phyloP scores from a whole-genome alignment of 2,113 vertebrate genomes.

The Cololabis saira region DNA sequence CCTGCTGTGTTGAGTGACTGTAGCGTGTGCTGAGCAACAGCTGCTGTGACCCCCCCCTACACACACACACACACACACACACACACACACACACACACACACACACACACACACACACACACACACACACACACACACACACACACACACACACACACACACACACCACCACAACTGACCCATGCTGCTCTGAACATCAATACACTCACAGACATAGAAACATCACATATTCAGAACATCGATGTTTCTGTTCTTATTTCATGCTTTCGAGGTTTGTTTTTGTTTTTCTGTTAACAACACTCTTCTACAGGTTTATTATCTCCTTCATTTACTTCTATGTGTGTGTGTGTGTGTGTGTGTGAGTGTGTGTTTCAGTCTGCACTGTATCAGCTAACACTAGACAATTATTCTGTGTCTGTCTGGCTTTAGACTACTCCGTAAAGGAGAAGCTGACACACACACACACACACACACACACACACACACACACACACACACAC shows the following conservation, averaged over 20 bases:
- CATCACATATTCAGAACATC: constrained; percentile 8
- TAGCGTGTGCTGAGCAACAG: constrained; percentile 83
- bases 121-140: not conserved
- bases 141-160: not conserved
- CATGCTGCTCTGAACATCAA: constrained; percentile 48
- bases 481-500: too few species aligned
- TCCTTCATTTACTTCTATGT: not conserved
- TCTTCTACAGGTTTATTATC: constrained; percentile 1
- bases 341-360: not conserved
- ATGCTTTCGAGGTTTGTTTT: not conserved
- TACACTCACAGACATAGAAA: constrained; percentile 11
- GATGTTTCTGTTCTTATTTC: too few species aligned
- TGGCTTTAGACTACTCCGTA: constrained; percentile 46
- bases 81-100: not conserved
- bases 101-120: not conserved
- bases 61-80: not conserved
- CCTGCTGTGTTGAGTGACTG: constrained; percentile 82
- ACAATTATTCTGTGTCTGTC: constrained; percentile 5
- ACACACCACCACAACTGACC: constrained; percentile 27
- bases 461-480: too few species aligned
- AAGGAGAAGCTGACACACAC: not conserved
- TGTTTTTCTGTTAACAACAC: not conserved
- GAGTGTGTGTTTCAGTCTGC: constrained; percentile 11
- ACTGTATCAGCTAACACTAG: constrained; percentile 43
- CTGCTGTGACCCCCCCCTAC: constrained; percentile 68